Evolutionary conservation across 2,113 vertebrate genomes (phyloP).

Genomic region (Saccopteryx bilineata): DNA sequence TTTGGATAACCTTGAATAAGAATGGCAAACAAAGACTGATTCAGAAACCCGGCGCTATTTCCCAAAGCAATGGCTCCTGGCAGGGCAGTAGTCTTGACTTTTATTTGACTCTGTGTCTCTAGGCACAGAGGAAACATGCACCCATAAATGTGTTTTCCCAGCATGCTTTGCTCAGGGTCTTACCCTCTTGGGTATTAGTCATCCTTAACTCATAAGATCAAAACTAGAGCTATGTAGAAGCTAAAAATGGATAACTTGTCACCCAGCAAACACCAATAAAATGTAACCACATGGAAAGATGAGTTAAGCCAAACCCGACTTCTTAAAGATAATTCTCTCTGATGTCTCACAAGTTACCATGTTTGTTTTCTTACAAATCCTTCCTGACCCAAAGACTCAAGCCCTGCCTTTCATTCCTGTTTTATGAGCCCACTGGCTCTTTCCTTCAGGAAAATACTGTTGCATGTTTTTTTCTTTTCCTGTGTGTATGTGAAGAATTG

Average conservation of each 20-base stretch:
- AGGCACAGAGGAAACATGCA: conserved; percentile 63
- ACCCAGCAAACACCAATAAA: conserved; percentile 72
- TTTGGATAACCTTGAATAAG: conserved; percentile 78
- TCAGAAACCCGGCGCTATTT: conserved; percentile 68
- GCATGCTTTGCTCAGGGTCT: conserved; percentile 54
- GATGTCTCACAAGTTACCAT: conserved; percentile 52
- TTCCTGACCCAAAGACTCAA: conserved; percentile 45
- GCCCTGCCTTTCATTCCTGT: conserved; percentile 41
- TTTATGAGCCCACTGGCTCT: background rate
- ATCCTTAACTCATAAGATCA: conserved; percentile 68
- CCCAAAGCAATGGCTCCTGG: conserved; percentile 53
- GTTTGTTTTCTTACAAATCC: conserved; percentile 72
- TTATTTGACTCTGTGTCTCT: conserved; percentile 67
- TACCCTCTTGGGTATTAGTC: conserved; percentile 57
- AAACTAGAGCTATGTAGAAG: conserved; percentile 70
- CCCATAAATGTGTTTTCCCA: conserved; percentile 73
- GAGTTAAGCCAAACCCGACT: conserved; percentile 32
- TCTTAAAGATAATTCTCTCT: conserved; percentile 56
- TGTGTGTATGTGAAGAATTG: background rate
- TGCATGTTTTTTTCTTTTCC: background rate
- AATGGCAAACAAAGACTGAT: conserved; percentile 68
- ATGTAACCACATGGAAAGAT: conserved; percentile 59
- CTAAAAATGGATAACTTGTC: conserved; percentile 77
- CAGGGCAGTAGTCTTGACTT: conserved; percentile 54
- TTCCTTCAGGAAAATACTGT: background rate